A percentile compares a stretch with the other conserved stretches of the same genome.
phyloP scores from a whole-genome alignment of 2,888 invertebrate genomes.

The Trissolcus japonicus region DNA sequence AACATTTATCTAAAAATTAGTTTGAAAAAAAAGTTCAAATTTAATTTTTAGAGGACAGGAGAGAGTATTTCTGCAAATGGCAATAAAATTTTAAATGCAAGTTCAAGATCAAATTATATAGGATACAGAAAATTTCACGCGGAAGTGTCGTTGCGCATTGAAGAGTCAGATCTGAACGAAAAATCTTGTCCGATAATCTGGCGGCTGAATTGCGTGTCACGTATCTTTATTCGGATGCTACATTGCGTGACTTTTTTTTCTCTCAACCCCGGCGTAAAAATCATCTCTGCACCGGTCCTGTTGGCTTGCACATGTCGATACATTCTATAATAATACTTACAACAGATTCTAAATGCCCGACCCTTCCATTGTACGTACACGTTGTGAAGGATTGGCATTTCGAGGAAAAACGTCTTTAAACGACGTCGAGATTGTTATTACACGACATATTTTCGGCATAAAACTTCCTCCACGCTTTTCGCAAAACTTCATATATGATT shows the following conservation, averaged over 20 bases:
- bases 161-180: conserved; percentile 43
- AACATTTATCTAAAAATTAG: too few species aligned
- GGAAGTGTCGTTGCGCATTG: conserved; percentile 44
- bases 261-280: conserved; percentile 33
- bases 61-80: too few species aligned
- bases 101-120: too few species aligned
- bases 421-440: conserved; percentile 17
- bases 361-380: conserved; percentile 24
- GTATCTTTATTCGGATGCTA: conserved; percentile 56
- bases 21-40: too few species aligned
- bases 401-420: conserved; percentile 27
- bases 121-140: conserved; percentile 11
- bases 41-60: too few species aligned
- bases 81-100: too few species aligned
- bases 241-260: conserved; percentile 49
- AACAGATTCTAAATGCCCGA: conserved; percentile 27
- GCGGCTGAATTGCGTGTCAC: conserved; percentile 59
- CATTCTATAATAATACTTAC: conserved; percentile 33
- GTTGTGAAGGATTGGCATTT: conserved; percentile 34
- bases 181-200: conserved; percentile 61
- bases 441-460: not conserved
- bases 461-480: not conserved
- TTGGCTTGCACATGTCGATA: conserved; percentile 48
- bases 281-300: conserved; percentile 47
- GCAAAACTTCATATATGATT: too few species aligned